Evolutionary conservation across 2,888 invertebrate genomes (phyloP).

Genomic region (Hirtodrosophila trivittata): DNA sequence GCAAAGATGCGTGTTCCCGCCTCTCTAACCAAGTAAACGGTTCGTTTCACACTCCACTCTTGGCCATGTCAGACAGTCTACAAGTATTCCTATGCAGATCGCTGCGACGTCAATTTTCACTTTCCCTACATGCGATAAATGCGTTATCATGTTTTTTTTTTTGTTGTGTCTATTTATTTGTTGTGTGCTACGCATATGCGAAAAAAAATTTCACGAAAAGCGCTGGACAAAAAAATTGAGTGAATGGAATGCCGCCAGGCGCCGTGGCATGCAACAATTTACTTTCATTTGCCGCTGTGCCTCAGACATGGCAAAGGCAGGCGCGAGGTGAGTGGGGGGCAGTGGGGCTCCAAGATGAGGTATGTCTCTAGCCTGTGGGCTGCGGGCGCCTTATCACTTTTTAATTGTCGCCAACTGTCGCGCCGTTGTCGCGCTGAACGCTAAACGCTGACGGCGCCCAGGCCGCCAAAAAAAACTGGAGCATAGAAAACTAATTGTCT

Average conservation of each 20-base stretch:
- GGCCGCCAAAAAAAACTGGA: constrained; percentile 67
- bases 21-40: too few relatives aligned
- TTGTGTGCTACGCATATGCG: constrained; percentile 61
- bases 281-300: constrained; percentile 67
- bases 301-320: constrained; percentile 17
- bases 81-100: constrained; percentile 41
- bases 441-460: constrained; percentile 11
- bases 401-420: constrained; percentile 69
- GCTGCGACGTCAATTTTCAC: constrained; percentile 60
- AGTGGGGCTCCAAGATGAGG: not conserved
- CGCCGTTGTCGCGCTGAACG: constrained; percentile 15
- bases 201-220: constrained; percentile 60
- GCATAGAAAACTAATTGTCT: constrained; percentile 83
- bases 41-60: too few relatives aligned
- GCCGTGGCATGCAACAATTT: constrained; percentile 70
- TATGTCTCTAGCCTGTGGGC: constrained; percentile 26
- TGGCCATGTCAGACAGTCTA: too few relatives aligned
- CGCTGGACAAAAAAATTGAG: constrained; percentile 43
- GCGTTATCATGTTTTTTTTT: constrained; percentile 64
- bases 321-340: constrained; percentile 1
- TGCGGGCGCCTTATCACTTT: constrained; percentile 70
- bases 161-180: constrained; percentile 15
- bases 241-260: constrained; percentile 72
- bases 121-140: constrained; percentile 75
- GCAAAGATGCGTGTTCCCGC: too few relatives aligned